A percentile compares a stretch with the other conserved stretches of the same genome.
phyloP scores from a whole-genome alignment of 2,888 invertebrate genomes.

The Doris montereyensis region DNA sequence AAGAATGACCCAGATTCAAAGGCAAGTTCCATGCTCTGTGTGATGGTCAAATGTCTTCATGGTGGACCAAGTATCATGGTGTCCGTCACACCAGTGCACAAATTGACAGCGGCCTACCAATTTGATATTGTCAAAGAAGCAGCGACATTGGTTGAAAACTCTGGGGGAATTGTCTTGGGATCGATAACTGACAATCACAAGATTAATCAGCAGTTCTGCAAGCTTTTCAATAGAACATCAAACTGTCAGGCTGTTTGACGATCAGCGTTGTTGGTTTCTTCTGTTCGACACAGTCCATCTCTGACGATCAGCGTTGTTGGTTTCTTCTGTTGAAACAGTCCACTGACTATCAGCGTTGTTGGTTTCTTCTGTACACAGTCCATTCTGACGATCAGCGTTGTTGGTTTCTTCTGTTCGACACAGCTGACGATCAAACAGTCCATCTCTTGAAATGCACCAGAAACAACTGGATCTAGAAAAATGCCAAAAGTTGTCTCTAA shows the following conservation, averaged over 20 bases:
- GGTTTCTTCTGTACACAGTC: too few species aligned
- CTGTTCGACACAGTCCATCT: slow-evolving; percentile 8
- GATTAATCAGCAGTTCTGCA: slow-evolving; percentile 7
- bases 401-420: too few species aligned
- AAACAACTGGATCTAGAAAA: slow-evolving; percentile 24
- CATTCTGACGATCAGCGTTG: too few species aligned
- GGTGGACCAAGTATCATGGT: too few species aligned
- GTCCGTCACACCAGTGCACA: slow-evolving; percentile 14
- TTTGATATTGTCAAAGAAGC: slow-evolving; percentile 10
- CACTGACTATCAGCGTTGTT: too few species aligned
- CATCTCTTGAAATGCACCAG: slow-evolving; percentile 9
- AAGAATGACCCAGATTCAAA: slow-evolving; percentile 14
- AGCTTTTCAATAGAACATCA: not conserved
- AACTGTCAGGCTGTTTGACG: not conserved
- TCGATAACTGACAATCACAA: slow-evolving; percentile 23
- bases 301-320: not conserved
- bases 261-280: not conserved
- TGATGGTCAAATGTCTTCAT: slow-evolving; percentile 10
- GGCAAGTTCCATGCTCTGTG: slow-evolving; percentile 7
- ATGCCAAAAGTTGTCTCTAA: not conserved
- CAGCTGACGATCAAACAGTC: too few species aligned
- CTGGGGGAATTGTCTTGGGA: too few species aligned
- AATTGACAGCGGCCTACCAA: slow-evolving; percentile 13
- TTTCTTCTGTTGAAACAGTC: too few species aligned
- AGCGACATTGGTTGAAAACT: not conserved